Evolutionary conservation across 2,113 vertebrate genomes (phyloP).

Genomic region (Chamaea fasciata): DNA sequence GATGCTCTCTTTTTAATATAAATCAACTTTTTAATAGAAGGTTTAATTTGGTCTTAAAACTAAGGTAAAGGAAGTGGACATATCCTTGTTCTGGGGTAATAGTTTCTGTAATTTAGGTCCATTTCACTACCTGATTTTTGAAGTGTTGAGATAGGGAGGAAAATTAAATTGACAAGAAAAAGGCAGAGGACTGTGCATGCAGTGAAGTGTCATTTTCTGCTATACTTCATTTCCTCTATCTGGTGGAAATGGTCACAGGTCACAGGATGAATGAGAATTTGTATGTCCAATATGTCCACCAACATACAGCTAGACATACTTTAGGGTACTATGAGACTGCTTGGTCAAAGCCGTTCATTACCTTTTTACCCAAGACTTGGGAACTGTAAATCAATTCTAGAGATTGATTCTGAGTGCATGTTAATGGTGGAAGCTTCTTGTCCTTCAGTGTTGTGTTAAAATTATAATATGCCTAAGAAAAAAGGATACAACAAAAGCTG

Average conservation of each 20-base stretch:
- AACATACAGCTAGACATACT: not conserved
- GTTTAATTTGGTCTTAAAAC: not conserved
- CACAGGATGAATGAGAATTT: not conserved
- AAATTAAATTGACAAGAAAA: not conserved
- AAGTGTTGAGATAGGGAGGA: not conserved
- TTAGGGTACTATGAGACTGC: not conserved
- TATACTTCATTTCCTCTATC: not conserved
- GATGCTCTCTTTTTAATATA: not conserved
- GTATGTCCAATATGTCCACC: not conserved
- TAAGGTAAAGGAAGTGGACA: not conserved
- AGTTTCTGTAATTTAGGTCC: not conserved
- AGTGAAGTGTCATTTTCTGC: not conserved
- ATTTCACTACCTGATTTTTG: not conserved
- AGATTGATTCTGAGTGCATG: not conserved
- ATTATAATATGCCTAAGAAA: not conserved
- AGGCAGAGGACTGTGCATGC: not conserved
- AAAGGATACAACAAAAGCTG: not conserved
- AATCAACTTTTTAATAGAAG: not conserved
- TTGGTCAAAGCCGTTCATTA: not conserved
- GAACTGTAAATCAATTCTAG: not conserved
- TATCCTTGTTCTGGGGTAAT: not conserved
- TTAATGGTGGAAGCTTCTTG: not conserved
- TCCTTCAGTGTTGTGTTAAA: not conserved
- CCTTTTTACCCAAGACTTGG: not conserved
- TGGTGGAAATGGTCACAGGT: not conserved